Conservation (phyloP, 2,888 invertebrate genomes). For the Metacarcinus magister region DNA sequence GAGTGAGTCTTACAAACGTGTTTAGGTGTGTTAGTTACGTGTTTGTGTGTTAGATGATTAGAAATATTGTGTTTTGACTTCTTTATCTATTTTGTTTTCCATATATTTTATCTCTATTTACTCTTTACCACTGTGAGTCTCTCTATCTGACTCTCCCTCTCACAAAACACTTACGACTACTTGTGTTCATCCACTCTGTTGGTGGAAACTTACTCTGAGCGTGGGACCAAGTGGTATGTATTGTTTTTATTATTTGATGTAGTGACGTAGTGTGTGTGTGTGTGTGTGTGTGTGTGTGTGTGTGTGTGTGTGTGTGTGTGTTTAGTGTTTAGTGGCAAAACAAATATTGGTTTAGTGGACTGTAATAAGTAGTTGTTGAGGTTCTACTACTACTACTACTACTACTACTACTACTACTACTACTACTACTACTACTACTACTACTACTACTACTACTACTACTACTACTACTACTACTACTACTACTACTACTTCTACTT, state of each 20-base stretch:
- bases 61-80: neutral
- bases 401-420: slow-evolving; percentile 68
- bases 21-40: neutral
- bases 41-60: slow-evolving; percentile 4
- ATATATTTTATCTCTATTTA: neutral
- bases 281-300: slow-evolving; percentile 30
- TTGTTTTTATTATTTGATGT: neutral
- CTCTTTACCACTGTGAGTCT: neutral
- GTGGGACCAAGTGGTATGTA: neutral
- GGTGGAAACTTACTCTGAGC: neutral
- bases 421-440: slow-evolving; percentile 68
- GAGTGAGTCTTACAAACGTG: neutral
- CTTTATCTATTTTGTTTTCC: neutral
- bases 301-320: slow-evolving; percentile 40
- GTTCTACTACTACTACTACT: slow-evolving; percentile 58
- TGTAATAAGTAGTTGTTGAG: neutral
- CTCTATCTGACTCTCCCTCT: neutral
- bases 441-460: slow-evolving; percentile 68
- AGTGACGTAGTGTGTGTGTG: neutral
- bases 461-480: neutral
- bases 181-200: neutral
- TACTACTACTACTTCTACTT: slow-evolving; percentile 4
- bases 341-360: neutral
- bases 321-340: no score
- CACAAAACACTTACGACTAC: neutral